A percentile compares a stretch with the other conserved stretches of the same genome.
Evolutionary conservation across 2,113 vertebrate species (phyloP).

Genomic region (Egretta garzetta): DNA sequence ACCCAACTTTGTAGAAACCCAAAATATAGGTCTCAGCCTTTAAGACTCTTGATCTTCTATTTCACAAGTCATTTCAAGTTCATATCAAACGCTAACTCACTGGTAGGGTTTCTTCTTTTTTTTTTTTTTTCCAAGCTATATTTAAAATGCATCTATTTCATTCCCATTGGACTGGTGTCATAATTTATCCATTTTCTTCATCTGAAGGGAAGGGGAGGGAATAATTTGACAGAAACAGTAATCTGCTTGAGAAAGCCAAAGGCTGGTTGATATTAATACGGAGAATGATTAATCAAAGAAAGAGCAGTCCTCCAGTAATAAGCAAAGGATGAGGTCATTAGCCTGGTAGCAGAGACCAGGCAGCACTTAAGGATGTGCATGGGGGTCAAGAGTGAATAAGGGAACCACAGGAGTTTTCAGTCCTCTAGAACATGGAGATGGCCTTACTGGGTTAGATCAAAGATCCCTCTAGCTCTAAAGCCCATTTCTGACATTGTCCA

Average conservation of each 20-base stretch:
- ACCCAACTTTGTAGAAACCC: conserved; percentile 22
- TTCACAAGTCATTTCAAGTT: conserved; percentile 74
- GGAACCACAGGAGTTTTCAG: neutral
- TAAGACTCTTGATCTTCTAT: conserved; percentile 56
- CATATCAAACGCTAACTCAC: conserved; percentile 51
- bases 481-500: neutral
- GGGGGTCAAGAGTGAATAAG: neutral
- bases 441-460: neutral
- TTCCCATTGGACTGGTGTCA: conserved; percentile 48
- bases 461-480: neutral
- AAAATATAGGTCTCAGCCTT: conserved; percentile 42
- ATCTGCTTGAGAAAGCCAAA: conserved; percentile 66
- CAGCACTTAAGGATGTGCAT: conserved; percentile 54
- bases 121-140: conserved; percentile 7
- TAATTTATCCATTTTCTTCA: conserved; percentile 76
- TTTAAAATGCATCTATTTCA: conserved; percentile 61
- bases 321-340: conserved; percentile 69
- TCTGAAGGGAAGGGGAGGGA: conserved; percentile 44
- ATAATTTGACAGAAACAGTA: conserved; percentile 70
- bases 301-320: conserved; percentile 44
- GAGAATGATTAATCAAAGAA: conserved; percentile 75
- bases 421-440: neutral
- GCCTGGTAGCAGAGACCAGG: conserved; percentile 39
- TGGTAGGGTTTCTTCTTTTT: neutral
- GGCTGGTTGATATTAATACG: conserved; percentile 71